Evolutionary conservation across 2,113 vertebrate genomes (phyloP).

Genomic region (Dolichotis patagonum): DNA sequence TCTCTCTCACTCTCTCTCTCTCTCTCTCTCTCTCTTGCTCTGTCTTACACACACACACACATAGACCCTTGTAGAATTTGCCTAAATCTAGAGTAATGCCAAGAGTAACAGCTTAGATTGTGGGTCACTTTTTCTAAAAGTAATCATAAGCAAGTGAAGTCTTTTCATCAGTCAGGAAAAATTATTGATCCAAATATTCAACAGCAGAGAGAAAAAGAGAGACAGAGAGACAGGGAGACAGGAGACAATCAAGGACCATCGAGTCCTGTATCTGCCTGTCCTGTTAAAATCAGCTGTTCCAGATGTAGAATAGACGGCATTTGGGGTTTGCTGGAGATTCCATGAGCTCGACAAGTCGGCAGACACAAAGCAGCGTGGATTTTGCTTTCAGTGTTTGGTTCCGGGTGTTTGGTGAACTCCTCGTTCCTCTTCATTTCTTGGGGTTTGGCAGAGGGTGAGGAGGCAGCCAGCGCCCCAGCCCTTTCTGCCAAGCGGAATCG

Average conservation of each 20-base stretch:
- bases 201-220: background rate
- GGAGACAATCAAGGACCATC: background rate
- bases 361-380: background rate
- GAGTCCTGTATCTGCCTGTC: rapidly evolving
- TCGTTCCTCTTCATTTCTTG: background rate
- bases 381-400: slow-evolving; percentile 4
- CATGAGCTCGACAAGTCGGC: background rate
- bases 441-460: background rate
- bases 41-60: background rate
- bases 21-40: background rate
- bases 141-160: slow-evolving; percentile 40
- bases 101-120: background rate
- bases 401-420: background rate
- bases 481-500: background rate
- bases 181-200: slow-evolving; percentile 32
- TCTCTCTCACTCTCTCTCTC: background rate
- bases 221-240: too few species aligned
- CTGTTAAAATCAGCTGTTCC: background rate
- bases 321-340: slow-evolving; percentile 9
- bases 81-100: slow-evolving; percentile 14
- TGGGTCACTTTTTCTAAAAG: slow-evolving; percentile 16
- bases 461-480: background rate
- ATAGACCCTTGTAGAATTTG: background rate
- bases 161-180: slow-evolving; percentile 12
- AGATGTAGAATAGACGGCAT: background rate